Percentiles rank a stretch among this genome's conserved stretches.
Evolutionary conservation across 2,797 vertebrate species (phyloP).

Genomic region (Lepilemur septentrionalis): DNA sequence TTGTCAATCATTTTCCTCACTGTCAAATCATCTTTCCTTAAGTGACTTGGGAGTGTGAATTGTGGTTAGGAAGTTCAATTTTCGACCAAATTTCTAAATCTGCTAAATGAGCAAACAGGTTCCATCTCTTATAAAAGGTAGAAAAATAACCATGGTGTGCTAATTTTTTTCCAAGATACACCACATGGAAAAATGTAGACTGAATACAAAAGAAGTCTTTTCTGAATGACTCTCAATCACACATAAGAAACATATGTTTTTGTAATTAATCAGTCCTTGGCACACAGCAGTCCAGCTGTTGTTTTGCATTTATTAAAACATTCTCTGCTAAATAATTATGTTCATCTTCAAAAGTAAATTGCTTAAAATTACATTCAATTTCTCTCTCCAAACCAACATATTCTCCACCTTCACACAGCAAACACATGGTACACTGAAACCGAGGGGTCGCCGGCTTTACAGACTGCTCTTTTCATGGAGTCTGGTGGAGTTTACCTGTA

Average conservation of each 20-base stretch:
- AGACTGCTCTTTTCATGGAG: background rate
- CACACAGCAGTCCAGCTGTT: background rate
- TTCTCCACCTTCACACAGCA: slow-evolving; percentile 29
- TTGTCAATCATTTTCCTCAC: background rate
- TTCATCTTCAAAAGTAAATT: slow-evolving; percentile 51
- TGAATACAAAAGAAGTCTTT: background rate
- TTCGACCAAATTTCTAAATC: background rate
- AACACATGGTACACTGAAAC: background rate
- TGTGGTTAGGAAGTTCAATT: background rate
- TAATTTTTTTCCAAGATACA: background rate
- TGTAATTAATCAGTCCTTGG: background rate
- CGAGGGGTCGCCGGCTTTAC: background rate
- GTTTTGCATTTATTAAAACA: slow-evolving; percentile 57
- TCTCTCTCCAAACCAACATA: slow-evolving; percentile 64
- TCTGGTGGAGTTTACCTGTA: background rate
- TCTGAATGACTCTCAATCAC: background rate
- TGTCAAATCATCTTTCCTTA: background rate
- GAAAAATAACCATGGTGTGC: slow-evolving; percentile 21
- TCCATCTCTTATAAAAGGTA: slow-evolving; percentile 10
- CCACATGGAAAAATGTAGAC: background rate
- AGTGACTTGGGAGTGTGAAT: slow-evolving; percentile 50
- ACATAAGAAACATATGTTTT: background rate
- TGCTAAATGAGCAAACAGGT: slow-evolving; percentile 22
- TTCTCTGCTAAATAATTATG: slow-evolving; percentile 43
- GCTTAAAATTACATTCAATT: slow-evolving; percentile 58